Conservation (phyloP, 2,113 vertebrate genomes). For the Toxostoma redivivum region DNA sequence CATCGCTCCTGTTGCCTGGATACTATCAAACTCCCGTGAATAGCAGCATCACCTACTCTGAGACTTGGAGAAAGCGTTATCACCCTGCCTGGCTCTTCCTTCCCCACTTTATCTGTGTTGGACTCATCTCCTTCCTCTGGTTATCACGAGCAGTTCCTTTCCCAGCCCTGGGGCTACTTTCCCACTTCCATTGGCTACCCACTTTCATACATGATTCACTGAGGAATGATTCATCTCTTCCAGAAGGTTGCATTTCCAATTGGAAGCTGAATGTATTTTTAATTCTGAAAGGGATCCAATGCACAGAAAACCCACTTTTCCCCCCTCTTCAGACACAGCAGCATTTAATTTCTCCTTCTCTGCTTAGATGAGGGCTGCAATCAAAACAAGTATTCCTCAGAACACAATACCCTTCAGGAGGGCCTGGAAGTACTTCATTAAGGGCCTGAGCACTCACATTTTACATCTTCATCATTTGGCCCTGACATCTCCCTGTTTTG, state of each 20-base stretch:
- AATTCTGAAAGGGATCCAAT: conserved; percentile 37
- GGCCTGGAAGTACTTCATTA: background rate
- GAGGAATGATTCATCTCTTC: background rate
- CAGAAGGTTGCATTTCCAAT: conserved; percentile 14
- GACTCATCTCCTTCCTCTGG: background rate
- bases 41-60: background rate
- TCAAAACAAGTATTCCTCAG: background rate
- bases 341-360: background rate
- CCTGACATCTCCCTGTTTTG: background rate
- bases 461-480: background rate
- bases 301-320: background rate
- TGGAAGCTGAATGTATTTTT: conserved; percentile 9
- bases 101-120: background rate
- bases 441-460: background rate
- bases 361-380: background rate
- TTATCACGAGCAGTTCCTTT: background rate
- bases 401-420: background rate
- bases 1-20: background rate
- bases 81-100: background rate
- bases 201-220: background rate
- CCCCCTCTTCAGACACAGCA: background rate
- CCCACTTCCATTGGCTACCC: conserved; percentile 3
- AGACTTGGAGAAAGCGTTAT: background rate
- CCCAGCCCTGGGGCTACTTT: conserved; percentile 17
- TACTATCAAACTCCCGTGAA: background rate